Base-by-base conservation (phyloP, 1,140 invertebrate species). In the Thrips palmi region DNA sequence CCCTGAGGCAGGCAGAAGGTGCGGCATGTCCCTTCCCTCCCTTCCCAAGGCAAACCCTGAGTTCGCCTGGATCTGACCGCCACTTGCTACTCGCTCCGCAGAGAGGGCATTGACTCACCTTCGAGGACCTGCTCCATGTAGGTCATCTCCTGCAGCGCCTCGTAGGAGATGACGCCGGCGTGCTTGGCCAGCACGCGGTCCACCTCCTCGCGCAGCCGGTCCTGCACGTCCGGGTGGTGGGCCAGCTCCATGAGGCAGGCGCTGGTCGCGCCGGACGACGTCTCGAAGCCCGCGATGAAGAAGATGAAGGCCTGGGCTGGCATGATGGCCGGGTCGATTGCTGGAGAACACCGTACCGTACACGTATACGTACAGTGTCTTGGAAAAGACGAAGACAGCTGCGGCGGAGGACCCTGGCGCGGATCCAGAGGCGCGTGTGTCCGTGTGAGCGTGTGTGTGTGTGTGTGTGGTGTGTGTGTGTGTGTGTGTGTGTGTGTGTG, bases 231-330 rank as follows among this genome's bases (percentile, higher is more conserved):
- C 15, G 53, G 58, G 46, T 64, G 46, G 20, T 47, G 43, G 2
- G 62, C 59, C 27, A 68, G 48, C 20, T 49, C 42, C 42, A 57
- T 60, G 2, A 49, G 19, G 4, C 50, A 41, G 32, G 52, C 54
- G 4, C 51, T 43, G 8, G 68, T 43, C 0, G 57, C 40, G 14
- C 49, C 52, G 4, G 59, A 51, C 2, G 62, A 63, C 0, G 66
- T 64, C 20, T 67, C 64, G 41, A 56, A 65, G 28, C 63, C 61
- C 24, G 55, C 59, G n/a, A 62, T 18, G 18, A 56, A 39, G 36
- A 57, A 54, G 4, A 52, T 21, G 11, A 54, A 19, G n/a, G 41
- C 28, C 36, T 55, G 49, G 12, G 51, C 49, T 4, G 51, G 17
- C 11, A 55, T 29, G 22, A 40, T 34, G 14, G 41, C 40, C 5